phyloP scores from a whole-genome alignment of 2,113 vertebrate species.

The Albula glossodonta region DNA sequence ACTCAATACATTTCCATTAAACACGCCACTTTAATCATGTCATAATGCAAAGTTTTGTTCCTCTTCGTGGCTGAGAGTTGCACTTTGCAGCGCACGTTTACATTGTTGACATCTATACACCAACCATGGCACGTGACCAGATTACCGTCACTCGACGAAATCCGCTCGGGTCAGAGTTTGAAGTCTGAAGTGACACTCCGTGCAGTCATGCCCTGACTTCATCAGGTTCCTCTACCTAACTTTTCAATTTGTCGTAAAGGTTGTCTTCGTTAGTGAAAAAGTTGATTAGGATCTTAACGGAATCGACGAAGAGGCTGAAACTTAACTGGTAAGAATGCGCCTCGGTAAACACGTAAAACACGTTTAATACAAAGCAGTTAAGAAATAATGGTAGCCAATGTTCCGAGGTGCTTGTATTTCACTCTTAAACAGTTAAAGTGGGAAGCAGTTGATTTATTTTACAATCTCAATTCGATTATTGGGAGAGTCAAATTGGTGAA shows the following conservation, averaged over 20 bases:
- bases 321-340: conserved; percentile 3
- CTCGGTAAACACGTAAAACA: neutral
- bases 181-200: conserved; percentile 54
- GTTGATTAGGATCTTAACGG: neutral
- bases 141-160: conserved; percentile 43
- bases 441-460: too few species aligned
- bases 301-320: neutral
- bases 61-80: too few species aligned
- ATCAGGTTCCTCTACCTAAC: neutral
- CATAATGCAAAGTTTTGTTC: too few species aligned
- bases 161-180: conserved; percentile 56
- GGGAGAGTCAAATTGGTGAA: too few species aligned
- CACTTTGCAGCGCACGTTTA: neutral
- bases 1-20: too few species aligned
- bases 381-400: neutral
- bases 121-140: conserved; percentile 56
- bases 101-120: conserved; percentile 46
- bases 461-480: too few species aligned
- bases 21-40: too few species aligned
- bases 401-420: too few species aligned
- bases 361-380: neutral
- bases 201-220: neutral
- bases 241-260: neutral
- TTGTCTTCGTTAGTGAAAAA: neutral
- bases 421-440: too few species aligned